These are phyloP conservation scores for Geotrupes spiniger DNA, from an alignment of 2,888 invertebrate species.

Conservation along the genomic window DNA sequence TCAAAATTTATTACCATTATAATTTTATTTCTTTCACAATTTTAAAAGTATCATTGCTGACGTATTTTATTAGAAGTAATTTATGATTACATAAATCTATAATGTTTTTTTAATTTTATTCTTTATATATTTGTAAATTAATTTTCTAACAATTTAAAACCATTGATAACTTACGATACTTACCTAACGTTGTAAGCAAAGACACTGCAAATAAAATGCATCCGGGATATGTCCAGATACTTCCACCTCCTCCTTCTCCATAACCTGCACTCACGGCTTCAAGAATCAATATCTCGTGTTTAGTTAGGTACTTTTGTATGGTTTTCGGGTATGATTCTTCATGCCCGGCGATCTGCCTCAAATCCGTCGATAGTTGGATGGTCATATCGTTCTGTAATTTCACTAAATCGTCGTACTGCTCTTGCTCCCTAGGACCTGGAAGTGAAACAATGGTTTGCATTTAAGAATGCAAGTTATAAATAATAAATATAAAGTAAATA, in stretches of 20 bases:
- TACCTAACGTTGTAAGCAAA: conserved; percentile 69
- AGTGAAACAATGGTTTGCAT: too few relatives aligned
- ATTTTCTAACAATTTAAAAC: too few relatives aligned
- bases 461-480: too few relatives aligned
- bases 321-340: conserved; percentile 62
- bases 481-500: neutral
- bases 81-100: conserved; percentile 6
- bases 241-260: conserved; percentile 57
- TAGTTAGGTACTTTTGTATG: conserved; percentile 56
- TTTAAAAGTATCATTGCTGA: too few relatives aligned
- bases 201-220: conserved; percentile 66
- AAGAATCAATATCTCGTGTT: conserved; percentile 59
- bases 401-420: conserved; percentile 55
- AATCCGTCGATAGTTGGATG: conserved; percentile 61
- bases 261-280: conserved; percentile 57
- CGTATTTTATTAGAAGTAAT: neutral
- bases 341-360: conserved; percentile 56
- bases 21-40: too few relatives aligned
- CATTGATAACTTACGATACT: conserved; percentile 19
- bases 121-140: too few relatives aligned
- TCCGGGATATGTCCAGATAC: conserved; percentile 67
- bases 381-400: conserved; percentile 61
- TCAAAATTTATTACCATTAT: too few relatives aligned
- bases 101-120: too few relatives aligned
- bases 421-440: conserved; percentile 59